Conservation (phyloP, 2,797 vertebrate genomes). For the Fistularia commersonii region DNA sequence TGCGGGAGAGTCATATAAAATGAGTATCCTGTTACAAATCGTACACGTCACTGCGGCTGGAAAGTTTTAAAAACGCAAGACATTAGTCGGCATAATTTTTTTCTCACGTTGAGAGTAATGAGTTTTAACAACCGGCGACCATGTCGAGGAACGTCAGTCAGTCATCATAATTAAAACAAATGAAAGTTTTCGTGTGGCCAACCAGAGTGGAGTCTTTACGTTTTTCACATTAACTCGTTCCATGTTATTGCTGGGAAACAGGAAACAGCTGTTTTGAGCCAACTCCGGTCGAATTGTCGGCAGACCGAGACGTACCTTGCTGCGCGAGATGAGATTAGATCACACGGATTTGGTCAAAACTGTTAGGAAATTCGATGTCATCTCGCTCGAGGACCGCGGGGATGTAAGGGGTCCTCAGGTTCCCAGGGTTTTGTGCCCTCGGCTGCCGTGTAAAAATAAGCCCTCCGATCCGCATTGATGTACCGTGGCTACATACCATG, state of each 20-base stretch:
- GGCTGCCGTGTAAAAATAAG: conserved; percentile 21
- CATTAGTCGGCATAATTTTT: conserved; percentile 12
- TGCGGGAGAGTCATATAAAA: conserved; percentile 21
- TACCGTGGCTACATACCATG: no score
- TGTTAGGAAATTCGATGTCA: conserved; percentile 22
- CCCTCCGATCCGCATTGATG: no score
- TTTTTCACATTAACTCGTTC: not conserved
- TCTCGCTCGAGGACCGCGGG: conserved; percentile 39
- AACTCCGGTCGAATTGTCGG: conserved; percentile 35
- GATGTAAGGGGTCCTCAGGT: conserved; percentile 60
- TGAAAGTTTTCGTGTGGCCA: no score
- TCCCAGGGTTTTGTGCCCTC: conserved; percentile 18
- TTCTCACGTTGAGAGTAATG: not conserved
- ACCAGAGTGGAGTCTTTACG: no score
- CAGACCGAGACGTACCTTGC: not conserved
- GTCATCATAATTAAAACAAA: no score
- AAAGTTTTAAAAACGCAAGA: conserved; percentile 31
- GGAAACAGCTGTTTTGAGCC: conserved; percentile 55
- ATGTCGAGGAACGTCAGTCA: no score
- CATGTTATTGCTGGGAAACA: conserved; percentile 5
- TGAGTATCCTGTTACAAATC: conserved; percentile 18
- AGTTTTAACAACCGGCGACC: no score
- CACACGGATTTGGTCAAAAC: conserved; percentile 28
- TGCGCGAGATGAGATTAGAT: conserved; percentile 26
- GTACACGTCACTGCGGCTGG: conserved; percentile 16